Percentiles rank a stretch among this genome's conserved stretches.
Conservation (phyloP, 2,113 vertebrate genomes). For the Aegotheles bennettii region DNA sequence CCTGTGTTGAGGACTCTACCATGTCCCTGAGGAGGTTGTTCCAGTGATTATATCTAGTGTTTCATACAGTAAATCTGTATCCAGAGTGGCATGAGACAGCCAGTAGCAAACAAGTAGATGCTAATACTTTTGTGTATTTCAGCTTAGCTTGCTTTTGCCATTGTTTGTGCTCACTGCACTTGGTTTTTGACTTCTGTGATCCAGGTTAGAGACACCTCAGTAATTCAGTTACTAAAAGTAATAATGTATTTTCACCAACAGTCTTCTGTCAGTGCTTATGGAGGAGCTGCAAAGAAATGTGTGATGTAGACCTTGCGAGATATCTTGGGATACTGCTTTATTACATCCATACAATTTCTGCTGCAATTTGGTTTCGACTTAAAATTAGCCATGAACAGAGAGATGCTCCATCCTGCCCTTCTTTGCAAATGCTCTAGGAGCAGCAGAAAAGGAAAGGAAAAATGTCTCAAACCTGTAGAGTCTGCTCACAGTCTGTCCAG, state of each 20-base stretch:
- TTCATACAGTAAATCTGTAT: background rate
- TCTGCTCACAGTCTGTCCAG: background rate
- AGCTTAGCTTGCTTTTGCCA: background rate
- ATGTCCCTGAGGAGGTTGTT: background rate
- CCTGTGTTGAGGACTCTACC: background rate
- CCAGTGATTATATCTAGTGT: background rate
- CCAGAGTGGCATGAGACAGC: background rate
- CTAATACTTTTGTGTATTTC: background rate
- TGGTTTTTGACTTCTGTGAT: background rate
- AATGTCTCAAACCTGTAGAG: background rate
- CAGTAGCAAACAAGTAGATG: background rate
- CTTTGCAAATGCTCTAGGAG: background rate
- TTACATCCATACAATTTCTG: background rate
- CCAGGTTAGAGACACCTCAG: background rate
- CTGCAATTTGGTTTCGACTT: background rate
- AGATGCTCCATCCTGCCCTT: background rate
- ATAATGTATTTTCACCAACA: background rate
- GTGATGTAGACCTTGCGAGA: background rate
- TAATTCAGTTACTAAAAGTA: background rate
- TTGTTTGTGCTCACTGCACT: background rate
- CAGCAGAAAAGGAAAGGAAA: background rate
- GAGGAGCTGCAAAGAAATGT: background rate
- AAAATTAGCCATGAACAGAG: background rate
- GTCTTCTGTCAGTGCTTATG: background rate
- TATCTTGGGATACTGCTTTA: background rate